phyloP scores from a whole-genome alignment of 53 echinoderm and acorn worm species.

The Luidia sarsii region DNA sequence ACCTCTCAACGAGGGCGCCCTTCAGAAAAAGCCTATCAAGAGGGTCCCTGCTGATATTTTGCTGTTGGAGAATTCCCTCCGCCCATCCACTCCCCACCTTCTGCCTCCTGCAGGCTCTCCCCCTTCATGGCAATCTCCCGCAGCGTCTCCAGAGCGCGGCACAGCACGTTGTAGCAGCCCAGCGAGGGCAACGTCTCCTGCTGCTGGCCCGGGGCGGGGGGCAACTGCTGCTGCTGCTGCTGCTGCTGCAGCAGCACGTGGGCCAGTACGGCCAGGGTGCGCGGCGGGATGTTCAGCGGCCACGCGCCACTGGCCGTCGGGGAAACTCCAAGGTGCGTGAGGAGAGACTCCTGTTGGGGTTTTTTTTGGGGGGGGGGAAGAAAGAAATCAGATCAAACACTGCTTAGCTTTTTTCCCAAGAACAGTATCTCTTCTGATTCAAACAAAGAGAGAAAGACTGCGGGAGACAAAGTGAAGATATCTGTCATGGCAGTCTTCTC shows the following conservation, averaged over 20 bases:
- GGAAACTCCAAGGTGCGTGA: conserved; percentile 76
- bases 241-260: conserved; percentile 74
- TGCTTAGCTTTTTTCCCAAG: too few relatives aligned
- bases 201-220: conserved; percentile 13
- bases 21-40: too few relatives aligned
- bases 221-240: conserved; percentile 28
- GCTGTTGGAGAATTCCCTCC: background rate
- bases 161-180: conserved; percentile 65
- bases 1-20: too few relatives aligned
- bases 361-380: background rate
- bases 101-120: conserved; percentile 54
- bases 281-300: conserved; percentile 84
- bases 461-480: too few relatives aligned
- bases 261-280: conserved; percentile 84
- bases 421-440: too few relatives aligned
- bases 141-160: conserved; percentile 76
- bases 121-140: conserved; percentile 67
- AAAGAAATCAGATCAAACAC: too few relatives aligned
- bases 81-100: conserved; percentile 17
- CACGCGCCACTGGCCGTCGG: conserved; percentile 69
- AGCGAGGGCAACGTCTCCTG: conserved; percentile 22
- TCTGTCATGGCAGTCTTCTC: too few relatives aligned
- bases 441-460: too few relatives aligned
- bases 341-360: conserved; percentile 63
- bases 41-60: too few relatives aligned